These are phyloP conservation scores for Lipotes vexillifer DNA, from an alignment of 2,113 vertebrate genomes.

Conservation along the genomic window DNA sequence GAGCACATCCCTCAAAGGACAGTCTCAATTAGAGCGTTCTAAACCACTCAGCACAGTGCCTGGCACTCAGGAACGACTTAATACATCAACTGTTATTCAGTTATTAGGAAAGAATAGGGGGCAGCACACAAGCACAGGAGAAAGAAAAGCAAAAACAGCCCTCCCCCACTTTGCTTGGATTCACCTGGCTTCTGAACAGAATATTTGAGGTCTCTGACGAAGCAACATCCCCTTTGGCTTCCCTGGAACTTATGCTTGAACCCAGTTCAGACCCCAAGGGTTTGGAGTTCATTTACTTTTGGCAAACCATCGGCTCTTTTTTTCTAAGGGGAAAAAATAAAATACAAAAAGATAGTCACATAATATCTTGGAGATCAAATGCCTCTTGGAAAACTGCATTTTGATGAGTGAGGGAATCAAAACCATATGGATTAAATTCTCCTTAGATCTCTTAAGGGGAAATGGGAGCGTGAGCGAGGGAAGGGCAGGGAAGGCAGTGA, in stretches of 20 bases:
- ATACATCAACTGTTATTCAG: background rate
- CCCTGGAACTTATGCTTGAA: conserved; percentile 14
- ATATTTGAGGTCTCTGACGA: background rate
- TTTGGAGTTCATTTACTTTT: conserved; percentile 64
- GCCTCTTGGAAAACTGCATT: conserved; percentile 68
- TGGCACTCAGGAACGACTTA: background rate
- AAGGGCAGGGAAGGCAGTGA: background rate
- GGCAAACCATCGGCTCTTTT: conserved; percentile 51
- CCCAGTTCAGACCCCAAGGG: background rate
- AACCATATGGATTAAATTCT: conserved; percentile 68
- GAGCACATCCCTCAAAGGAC: background rate
- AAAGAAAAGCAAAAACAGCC: background rate
- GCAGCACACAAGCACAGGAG: background rate
- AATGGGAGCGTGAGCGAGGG: background rate
- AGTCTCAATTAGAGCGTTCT: background rate
- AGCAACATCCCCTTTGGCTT: background rate
- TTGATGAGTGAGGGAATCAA: conserved; percentile 67
- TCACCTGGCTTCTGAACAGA: conserved; percentile 4
- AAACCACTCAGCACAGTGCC: background rate
- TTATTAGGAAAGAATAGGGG: background rate
- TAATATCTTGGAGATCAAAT: conserved; percentile 68
- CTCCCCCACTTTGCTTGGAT: background rate
- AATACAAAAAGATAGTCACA: conserved; percentile 65
- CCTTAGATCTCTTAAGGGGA: conserved; percentile 21
- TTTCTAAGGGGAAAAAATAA: conserved; percentile 43